These are phyloP conservation scores for Anabacerthia variegaticeps DNA, from an alignment of 2,797 vertebrate genomes.

Conservation along the genomic window DNA sequence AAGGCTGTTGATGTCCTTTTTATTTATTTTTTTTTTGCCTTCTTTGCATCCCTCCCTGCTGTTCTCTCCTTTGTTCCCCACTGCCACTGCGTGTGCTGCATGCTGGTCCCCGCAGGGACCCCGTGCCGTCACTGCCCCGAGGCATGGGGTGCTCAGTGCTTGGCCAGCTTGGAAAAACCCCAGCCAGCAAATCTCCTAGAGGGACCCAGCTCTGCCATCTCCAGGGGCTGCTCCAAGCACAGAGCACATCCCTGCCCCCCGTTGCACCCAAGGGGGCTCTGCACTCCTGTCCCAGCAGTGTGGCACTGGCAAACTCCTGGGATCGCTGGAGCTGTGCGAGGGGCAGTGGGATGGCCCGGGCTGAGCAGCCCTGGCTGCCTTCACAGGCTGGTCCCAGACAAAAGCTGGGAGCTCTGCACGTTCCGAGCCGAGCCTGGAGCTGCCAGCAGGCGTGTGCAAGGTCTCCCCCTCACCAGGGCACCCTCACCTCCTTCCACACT, in stretches of 20 bases:
- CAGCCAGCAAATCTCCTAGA: background rate
- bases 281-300: background rate
- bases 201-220: background rate
- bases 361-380: background rate
- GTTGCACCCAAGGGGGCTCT: background rate
- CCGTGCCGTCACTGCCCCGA: background rate
- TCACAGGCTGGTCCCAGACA: accelerated
- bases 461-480: background rate
- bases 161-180: background rate
- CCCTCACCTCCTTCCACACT: background rate
- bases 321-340: accelerated
- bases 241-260: background rate
- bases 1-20: conserved; percentile 1
- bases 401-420: background rate
- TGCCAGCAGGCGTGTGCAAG: accelerated
- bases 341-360: background rate
- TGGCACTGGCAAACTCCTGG: background rate
- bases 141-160: background rate
- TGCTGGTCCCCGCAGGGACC: background rate
- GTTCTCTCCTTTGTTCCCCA: background rate
- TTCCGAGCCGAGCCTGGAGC: background rate
- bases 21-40: background rate
- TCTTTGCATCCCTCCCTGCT: conserved; percentile 22
- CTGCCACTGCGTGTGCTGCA: conserved; percentile 30
- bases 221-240: background rate